Evolutionary conservation across 2,888 invertebrate species (phyloP).

Genomic region (Stenichneumon culpator): DNA sequence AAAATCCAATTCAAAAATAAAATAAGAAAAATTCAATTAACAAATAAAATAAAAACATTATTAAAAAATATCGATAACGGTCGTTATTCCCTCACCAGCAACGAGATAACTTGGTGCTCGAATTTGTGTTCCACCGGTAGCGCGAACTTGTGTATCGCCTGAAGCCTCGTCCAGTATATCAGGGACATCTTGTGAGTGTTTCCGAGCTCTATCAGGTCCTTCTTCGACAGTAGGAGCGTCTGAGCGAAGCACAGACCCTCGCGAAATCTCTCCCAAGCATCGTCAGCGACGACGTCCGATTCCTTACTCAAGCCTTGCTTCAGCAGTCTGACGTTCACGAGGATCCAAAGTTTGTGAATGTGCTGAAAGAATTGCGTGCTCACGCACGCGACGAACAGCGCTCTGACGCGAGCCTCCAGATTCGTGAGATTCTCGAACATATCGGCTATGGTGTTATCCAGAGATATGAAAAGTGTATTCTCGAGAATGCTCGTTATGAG

Average conservation of each 20-base stretch:
- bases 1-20: no score
- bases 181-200: constrained; percentile 83
- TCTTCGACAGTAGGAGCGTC: constrained; percentile 81
- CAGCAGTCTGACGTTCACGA: constrained; percentile 83
- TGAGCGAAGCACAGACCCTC: constrained; percentile 81
- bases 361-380: constrained; percentile 84
- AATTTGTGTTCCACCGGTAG: constrained; percentile 73
- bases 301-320: constrained; percentile 73
- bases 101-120: constrained; percentile 80
- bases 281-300: constrained; percentile 68
- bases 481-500: constrained; percentile 80
- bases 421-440: constrained; percentile 78
- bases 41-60: constrained; percentile 14
- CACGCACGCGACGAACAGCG: constrained; percentile 81
- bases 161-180: constrained; percentile 83
- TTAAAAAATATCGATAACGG: not conserved
- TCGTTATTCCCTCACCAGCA: constrained; percentile 77
- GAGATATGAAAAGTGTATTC: constrained; percentile 77
- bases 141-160: constrained; percentile 72
- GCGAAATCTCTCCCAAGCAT: constrained; percentile 81
- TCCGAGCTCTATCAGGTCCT: constrained; percentile 81
- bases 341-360: constrained; percentile 86
- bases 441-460: constrained; percentile 79
- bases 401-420: constrained; percentile 80
- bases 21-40: not conserved